Evolutionary conservation across 2,888 invertebrate genomes (phyloP).

Genomic region (Melinaea menophilus): DNA sequence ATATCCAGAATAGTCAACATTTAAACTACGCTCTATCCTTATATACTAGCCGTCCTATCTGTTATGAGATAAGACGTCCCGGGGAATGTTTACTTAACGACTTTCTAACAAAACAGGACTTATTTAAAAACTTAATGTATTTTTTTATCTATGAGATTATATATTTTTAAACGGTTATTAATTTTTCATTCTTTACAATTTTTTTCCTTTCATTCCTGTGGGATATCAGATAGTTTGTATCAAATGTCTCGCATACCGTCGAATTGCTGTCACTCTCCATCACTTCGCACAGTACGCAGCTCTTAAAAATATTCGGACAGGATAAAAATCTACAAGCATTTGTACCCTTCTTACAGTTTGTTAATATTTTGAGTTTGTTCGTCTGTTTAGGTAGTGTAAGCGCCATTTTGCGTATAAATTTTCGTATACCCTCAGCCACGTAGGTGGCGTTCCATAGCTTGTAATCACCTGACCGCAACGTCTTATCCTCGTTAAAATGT

Average conservation of each 20-base stretch:
- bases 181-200: neutral
- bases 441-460: constrained; percentile 17
- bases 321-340: constrained; percentile 51
- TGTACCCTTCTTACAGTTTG: constrained; percentile 42
- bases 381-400: constrained; percentile 6
- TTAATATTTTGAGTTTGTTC: constrained; percentile 47
- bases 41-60: constrained; percentile 64
- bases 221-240: constrained; percentile 39
- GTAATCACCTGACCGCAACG: constrained; percentile 16
- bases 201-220: constrained; percentile 10
- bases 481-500: constrained; percentile 25
- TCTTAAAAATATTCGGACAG: constrained; percentile 45
- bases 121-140: constrained; percentile 49
- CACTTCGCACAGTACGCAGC: constrained; percentile 56
- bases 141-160: neutral
- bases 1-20: constrained; percentile 55
- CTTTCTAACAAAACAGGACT: constrained; percentile 50
- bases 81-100: constrained; percentile 75
- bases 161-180: too few species aligned
- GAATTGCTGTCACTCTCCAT: constrained; percentile 29
- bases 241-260: constrained; percentile 42
- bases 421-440: constrained; percentile 23
- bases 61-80: constrained; percentile 56
- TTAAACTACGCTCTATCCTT: constrained; percentile 53
- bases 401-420: constrained; percentile 27